Conservation (phyloP, 2,888 invertebrate genomes). For the Biston betularia region DNA sequence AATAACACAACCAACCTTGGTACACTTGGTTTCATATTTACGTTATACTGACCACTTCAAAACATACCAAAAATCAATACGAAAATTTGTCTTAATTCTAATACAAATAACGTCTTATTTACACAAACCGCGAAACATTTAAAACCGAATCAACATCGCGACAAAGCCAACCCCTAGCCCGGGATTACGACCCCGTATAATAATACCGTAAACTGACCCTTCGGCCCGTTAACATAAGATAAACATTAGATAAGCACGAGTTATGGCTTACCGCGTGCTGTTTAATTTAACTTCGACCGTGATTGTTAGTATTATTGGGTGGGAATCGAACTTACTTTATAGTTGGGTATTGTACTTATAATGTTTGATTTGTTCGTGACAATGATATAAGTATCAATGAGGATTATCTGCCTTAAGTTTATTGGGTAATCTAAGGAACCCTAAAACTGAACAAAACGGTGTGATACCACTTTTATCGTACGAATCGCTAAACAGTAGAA, state of each 20-base stretch:
- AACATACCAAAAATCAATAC: background rate
- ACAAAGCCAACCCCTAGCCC: constrained; percentile 35
- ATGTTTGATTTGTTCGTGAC: background rate
- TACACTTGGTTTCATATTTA: too few species aligned
- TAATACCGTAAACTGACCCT: constrained; percentile 46
- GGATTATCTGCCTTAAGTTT: too few species aligned
- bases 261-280: constrained; percentile 41
- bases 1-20: too few species aligned
- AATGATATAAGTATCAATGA: too few species aligned
- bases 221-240: constrained; percentile 40
- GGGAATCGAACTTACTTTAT: constrained; percentile 33
- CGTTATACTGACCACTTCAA: too few species aligned
- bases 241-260: constrained; percentile 50
- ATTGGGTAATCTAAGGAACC: too few species aligned
- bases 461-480: too few species aligned
- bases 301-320: constrained; percentile 37
- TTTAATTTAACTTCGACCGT: constrained; percentile 46
- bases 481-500: too few species aligned
- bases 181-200: constrained; percentile 43
- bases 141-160: constrained; percentile 38
- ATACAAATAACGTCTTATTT: constrained; percentile 4
- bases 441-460: too few species aligned
- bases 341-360: constrained; percentile 9
- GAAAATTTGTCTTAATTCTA: background rate
- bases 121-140: constrained; percentile 33